Conservation (phyloP, 1,140 invertebrate genomes). For the Pachyrhynchus sulphureomaculatus region DNA sequence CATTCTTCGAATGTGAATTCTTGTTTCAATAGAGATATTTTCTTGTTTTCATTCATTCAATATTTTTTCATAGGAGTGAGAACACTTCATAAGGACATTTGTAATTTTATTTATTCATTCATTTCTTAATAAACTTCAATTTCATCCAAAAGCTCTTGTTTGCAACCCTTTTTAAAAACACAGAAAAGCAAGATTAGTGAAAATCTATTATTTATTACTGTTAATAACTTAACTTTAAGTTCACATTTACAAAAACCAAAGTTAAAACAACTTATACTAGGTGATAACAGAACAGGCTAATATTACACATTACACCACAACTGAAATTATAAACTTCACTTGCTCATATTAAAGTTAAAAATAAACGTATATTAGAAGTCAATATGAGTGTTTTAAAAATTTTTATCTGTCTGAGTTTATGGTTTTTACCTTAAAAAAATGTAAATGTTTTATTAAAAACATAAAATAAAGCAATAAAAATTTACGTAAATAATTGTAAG, state of each 20-base stretch:
- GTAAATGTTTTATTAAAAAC: too few relatives aligned
- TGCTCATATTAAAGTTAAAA: background rate
- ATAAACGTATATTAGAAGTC: background rate
- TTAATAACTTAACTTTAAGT: slow-evolving; percentile 41
- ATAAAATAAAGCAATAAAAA: too few relatives aligned
- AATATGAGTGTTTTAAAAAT: too few relatives aligned
- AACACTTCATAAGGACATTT: slow-evolving; percentile 20
- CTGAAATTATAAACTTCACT: too few relatives aligned
- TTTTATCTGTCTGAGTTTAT: too few relatives aligned
- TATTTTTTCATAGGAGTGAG: slow-evolving; percentile 26
- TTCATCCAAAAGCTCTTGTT: slow-evolving; percentile 50
- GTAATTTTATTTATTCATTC: slow-evolving; percentile 16
- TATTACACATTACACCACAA: too few relatives aligned
- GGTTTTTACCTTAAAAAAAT: too few relatives aligned
- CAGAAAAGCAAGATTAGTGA: slow-evolving; percentile 49
- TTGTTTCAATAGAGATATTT: slow-evolving; percentile 17
- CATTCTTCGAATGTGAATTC: slow-evolving; percentile 23
- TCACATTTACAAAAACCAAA: slow-evolving; percentile 21
- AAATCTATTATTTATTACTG: slow-evolving; percentile 43
- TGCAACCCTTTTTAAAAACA: slow-evolving; percentile 49
- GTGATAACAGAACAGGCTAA: background rate
- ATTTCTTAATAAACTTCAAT: slow-evolving; percentile 44
- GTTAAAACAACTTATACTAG: slow-evolving; percentile 2
- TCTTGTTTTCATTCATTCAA: slow-evolving; percentile 23
- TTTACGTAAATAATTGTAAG: background rate